Percentiles rank a stretch among this genome's conserved stretches.
phyloP scores from a whole-genome alignment of 2,797 vertebrate species.

The Clarias fuscus region DNA sequence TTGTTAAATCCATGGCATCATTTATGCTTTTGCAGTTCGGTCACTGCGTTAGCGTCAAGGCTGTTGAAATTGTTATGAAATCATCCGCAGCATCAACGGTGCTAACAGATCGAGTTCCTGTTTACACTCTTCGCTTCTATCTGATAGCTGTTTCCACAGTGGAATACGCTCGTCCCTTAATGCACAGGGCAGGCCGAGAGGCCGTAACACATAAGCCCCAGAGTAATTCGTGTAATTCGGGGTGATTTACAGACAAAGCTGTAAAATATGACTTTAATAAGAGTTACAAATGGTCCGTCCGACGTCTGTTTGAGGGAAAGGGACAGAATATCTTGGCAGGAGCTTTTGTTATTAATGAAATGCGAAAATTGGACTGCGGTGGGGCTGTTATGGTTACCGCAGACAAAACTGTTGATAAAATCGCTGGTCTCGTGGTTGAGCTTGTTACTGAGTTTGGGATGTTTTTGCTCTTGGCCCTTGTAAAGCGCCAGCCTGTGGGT shows the following conservation, averaged over 20 bases:
- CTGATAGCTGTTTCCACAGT: constrained; percentile 6
- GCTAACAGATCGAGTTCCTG: constrained; percentile 2
- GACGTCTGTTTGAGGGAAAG: constrained; percentile 39
- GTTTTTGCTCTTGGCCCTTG: constrained; percentile 32
- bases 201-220: constrained; percentile 24
- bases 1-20: not conserved
- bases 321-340: constrained; percentile 44
- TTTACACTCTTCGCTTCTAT: not conserved
- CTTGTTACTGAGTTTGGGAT: constrained; percentile 64
- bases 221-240: constrained; percentile 47
- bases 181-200: not conserved
- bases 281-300: constrained; percentile 68
- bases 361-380: constrained; percentile 77
- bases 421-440: constrained; percentile 66
- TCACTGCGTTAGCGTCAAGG: not conserved
- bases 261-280: constrained; percentile 78
- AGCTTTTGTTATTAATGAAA: constrained; percentile 63
- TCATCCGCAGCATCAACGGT: not conserved
- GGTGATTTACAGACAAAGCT: constrained; percentile 65
- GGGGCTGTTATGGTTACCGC: constrained; percentile 68
- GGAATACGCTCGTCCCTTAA: not conserved
- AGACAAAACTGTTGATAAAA: constrained; percentile 74
- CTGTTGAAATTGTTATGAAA: not conserved
- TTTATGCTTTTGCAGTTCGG: not conserved
- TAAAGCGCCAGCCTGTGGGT: constrained; percentile 40